Conservation (phyloP, 2,888 invertebrate genomes). For the Agapetus fuscipes region DNA sequence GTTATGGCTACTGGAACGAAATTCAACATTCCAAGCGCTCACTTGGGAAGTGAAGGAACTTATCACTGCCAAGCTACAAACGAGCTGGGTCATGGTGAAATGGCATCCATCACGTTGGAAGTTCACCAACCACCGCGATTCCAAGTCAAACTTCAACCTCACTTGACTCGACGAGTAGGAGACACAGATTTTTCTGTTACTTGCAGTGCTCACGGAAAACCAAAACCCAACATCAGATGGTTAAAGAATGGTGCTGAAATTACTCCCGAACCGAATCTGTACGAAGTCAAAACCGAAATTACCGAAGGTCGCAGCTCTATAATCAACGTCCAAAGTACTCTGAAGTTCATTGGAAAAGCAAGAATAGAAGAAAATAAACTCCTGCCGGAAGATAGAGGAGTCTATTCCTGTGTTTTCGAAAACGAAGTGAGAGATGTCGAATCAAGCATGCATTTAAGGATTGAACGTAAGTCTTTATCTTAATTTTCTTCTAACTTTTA, state of each 20-base stretch:
- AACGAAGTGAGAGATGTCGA: conserved; percentile 84
- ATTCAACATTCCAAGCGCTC: conserved; percentile 77
- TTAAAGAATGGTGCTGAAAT: conserved; percentile 76
- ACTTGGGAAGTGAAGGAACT: conserved; percentile 76
- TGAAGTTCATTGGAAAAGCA: conserved; percentile 71
- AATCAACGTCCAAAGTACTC: conserved; percentile 71
- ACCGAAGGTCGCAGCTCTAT: conserved; percentile 70
- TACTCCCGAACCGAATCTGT: conserved; percentile 64
- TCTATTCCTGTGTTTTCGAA: conserved; percentile 79
- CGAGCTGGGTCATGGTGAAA: conserved; percentile 77
- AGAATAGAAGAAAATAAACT: conserved; percentile 68
- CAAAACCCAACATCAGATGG: conserved; percentile 76
- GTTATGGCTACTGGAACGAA: conserved; percentile 71
- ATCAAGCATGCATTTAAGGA: conserved; percentile 81
- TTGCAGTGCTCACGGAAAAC: conserved; percentile 84
- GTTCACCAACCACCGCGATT: conserved; percentile 86
- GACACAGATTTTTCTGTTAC: conserved; percentile 70
- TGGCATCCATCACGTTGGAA: conserved; percentile 73
- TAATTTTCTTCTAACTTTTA: conserved; percentile 1
- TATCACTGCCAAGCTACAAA: conserved; percentile 88
- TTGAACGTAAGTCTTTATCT: conserved; percentile 62
- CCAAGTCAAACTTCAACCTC: conserved; percentile 70
- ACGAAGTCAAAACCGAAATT: conserved; percentile 71
- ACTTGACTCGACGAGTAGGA: conserved; percentile 69
- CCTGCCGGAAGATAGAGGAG: conserved; percentile 75